phyloP scores from a whole-genome alignment of 2,888 invertebrate genomes.

The Euzetes globulus region DNA sequence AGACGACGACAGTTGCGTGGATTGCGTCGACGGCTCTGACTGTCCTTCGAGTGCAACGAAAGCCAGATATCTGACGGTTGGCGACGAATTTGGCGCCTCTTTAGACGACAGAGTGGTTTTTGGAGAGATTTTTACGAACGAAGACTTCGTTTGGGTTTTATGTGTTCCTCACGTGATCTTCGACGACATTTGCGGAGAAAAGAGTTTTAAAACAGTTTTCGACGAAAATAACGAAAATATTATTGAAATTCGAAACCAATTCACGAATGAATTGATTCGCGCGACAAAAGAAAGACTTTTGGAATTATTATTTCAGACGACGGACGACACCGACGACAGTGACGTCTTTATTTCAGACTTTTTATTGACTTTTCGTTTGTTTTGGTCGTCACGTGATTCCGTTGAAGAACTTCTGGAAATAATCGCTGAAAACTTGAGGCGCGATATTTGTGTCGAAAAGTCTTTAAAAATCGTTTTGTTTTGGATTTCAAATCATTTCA shows the following conservation, averaged over 20 bases:
- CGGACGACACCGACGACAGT: conserved; percentile 54
- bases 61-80: conserved; percentile 21
- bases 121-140: conserved; percentile 33
- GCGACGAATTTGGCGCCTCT: conserved; percentile 33
- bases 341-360: conserved; percentile 97
- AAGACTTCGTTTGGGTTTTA: conserved; percentile 35
- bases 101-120: conserved; percentile 34
- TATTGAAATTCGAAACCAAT: conserved; percentile 28
- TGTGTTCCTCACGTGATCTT: conserved; percentile 34
- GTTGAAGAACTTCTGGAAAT: conserved; percentile 17
- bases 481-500: conserved; percentile 99
- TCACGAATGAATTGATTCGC: conserved; percentile 28
- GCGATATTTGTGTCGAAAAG: conserved; percentile 53
- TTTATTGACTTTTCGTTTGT: conserved; percentile 83
- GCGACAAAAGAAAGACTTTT: conserved; percentile 30
- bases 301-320: conserved; percentile 1
- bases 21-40: not conserved
- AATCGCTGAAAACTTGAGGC: not conserved
- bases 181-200: conserved; percentile 34
- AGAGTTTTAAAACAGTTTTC: conserved; percentile 29
- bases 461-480: conserved; percentile 90
- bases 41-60: not conserved
- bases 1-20: not conserved
- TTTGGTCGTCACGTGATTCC: conserved; percentile 47
- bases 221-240: conserved; percentile 31